phyloP scores from a whole-genome alignment of 53 echinoderm and acorn worm genomes.

The Mesocentrotus franciscanus region DNA sequence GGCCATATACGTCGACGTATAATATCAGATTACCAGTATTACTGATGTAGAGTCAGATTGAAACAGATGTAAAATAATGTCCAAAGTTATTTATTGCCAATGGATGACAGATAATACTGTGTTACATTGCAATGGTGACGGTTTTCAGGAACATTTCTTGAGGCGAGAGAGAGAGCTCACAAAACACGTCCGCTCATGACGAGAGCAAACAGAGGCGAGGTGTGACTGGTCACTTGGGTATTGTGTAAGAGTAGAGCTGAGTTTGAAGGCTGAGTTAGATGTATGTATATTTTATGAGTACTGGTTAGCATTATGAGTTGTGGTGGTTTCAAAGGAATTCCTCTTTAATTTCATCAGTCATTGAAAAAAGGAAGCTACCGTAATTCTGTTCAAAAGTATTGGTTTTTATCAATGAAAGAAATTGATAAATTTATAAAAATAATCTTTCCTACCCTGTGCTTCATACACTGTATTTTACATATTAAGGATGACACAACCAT shows the following conservation, averaged over 20 bases:
- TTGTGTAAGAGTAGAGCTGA: too few species aligned
- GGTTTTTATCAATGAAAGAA: neutral
- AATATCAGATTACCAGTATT: neutral
- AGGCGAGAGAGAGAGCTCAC: neutral
- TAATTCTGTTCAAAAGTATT: neutral
- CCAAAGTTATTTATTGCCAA: neutral
- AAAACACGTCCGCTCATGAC: neutral
- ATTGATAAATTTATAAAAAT: neutral
- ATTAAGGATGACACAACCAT: neutral
- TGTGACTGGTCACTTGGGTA: too few species aligned
- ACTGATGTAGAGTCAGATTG: neutral
- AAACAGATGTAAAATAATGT: neutral
- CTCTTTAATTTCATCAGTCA: neutral
- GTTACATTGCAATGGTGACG: neutral
- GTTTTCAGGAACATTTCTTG: neutral
- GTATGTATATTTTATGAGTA: neutral
- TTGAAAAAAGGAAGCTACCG: neutral
- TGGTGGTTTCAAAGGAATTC: neutral
- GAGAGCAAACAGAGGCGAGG: too few species aligned
- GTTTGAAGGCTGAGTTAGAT: neutral
- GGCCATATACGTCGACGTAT: neutral
- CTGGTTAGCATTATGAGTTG: neutral
- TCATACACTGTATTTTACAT: neutral
- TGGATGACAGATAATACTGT: neutral
- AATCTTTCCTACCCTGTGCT: neutral